These are phyloP conservation scores for Astreopora myriophthalma DNA, from an alignment of 64 coral and sea anemone genomes.

Conservation along the genomic window DNA sequence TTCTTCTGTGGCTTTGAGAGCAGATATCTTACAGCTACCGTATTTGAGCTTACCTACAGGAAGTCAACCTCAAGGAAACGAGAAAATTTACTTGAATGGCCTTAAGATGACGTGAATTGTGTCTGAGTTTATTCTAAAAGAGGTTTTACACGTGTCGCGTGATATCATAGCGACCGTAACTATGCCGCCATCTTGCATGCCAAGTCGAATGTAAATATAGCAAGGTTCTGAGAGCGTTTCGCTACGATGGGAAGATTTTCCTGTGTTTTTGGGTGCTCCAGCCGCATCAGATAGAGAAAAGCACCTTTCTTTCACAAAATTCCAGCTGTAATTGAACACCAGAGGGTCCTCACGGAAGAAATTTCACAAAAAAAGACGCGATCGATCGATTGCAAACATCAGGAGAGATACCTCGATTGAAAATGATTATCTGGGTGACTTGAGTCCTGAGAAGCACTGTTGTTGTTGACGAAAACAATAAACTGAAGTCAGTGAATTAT, in stretches of 20 bases:
- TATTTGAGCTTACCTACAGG: too few species aligned
- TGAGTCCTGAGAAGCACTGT: too few species aligned
- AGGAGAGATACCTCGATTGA: conserved; percentile 25
- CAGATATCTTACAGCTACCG: too few species aligned
- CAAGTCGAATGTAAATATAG: neutral
- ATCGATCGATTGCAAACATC: conserved; percentile 70
- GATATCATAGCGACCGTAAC: conserved; percentile 56
- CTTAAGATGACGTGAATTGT: too few species aligned
- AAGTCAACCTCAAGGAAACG: too few species aligned
- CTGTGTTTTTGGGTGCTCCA: conserved; percentile 34
- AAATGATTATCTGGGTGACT: too few species aligned
- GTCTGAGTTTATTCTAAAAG: too few species aligned
- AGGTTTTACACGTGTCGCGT: conserved; percentile 22
- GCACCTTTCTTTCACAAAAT: neutral
- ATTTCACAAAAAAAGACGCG: conserved; percentile 46
- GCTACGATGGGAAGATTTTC: conserved; percentile 52
- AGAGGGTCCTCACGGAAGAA: conserved; percentile 9
- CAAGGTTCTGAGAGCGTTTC: neutral
- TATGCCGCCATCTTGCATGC: conserved; percentile 45
- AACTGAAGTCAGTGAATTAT: too few species aligned
- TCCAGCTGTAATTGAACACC: too few species aligned
- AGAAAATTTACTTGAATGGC: too few species aligned
- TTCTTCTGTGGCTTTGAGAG: too few species aligned
- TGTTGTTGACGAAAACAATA: too few species aligned
- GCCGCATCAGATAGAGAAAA: conserved; percentile 31